Evolutionary conservation across 2,113 vertebrate species (phyloP).

Genomic region (Oreotragus oreotragus): DNA sequence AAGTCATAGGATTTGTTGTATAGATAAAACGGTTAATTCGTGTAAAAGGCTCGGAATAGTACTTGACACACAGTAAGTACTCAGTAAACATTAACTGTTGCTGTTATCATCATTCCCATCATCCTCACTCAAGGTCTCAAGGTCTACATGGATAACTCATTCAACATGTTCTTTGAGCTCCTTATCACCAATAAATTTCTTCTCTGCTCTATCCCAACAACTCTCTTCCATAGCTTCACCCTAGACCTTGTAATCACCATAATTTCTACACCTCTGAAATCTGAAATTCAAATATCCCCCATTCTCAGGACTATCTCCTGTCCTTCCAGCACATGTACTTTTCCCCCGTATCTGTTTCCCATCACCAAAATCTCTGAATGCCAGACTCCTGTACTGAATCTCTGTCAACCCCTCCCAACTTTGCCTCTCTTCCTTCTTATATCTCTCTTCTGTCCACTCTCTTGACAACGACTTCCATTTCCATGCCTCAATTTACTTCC

Average conservation of each 20-base stretch:
- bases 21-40: not conserved
- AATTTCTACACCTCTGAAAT: not conserved
- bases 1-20: not conserved
- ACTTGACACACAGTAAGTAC: not conserved
- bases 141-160: not conserved
- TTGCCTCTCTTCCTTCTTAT: not conserved
- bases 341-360: not conserved
- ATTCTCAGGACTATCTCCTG: not conserved
- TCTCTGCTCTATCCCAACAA: not conserved
- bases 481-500: conserved; percentile 30
- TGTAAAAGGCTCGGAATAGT: not conserved
- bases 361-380: not conserved
- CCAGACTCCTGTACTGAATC: not conserved
- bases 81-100: not conserved
- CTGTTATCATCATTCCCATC: not conserved
- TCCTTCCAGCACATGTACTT: not conserved
- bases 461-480: conserved; percentile 20
- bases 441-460: not conserved
- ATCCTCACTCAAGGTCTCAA: not conserved
- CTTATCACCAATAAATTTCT: not conserved
- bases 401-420: not conserved
- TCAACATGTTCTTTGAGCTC: not conserved
- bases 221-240: not conserved
- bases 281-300: conserved; percentile 12
- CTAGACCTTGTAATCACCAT: not conserved